Evolutionary conservation across 23 tunicate genomes (phyloP).

Genomic region (Ciona savignyi): DNA sequence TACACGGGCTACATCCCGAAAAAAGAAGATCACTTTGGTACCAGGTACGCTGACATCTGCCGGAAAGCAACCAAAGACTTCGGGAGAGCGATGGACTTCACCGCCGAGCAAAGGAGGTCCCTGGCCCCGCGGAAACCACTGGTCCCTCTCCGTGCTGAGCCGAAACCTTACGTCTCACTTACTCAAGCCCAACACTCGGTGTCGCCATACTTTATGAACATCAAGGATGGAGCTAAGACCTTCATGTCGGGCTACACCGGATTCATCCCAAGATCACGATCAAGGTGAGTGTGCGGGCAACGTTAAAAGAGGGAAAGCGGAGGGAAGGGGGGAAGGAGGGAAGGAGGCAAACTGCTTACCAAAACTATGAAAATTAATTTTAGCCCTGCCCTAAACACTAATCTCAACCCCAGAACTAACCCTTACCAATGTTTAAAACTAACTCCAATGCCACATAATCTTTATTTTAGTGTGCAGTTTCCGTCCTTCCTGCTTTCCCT

Average conservation of each 20-base stretch:
- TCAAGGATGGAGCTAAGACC: constrained; percentile 49
- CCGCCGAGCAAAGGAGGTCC: constrained; percentile 14
- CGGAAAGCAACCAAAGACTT: constrained; percentile 39
- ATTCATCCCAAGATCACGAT: constrained; percentile 78
- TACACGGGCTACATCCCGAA: constrained; percentile 89
- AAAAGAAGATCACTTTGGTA: constrained; percentile 72
- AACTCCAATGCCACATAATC: too few species aligned
- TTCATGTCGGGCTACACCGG: constrained; percentile 92
- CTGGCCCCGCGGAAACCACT: constrained; percentile 11
- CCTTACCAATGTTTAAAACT: too few species aligned
- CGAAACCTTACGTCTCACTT: constrained; percentile 63
- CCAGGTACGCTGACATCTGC: constrained; percentile 78
- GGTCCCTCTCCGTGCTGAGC: constrained; percentile 30
- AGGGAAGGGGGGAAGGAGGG: too few species aligned
- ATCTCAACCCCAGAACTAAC: too few species aligned
- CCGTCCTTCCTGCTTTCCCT: too few species aligned
- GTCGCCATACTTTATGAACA: constrained; percentile 80
- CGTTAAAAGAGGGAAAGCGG: too few species aligned
- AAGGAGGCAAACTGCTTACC: too few species aligned
- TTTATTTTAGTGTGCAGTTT: too few species aligned
- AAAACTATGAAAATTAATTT: too few species aligned
- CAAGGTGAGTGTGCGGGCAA: constrained; percentile 31
- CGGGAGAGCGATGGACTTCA: constrained; percentile 7
- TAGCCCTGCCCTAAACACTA: too few species aligned
- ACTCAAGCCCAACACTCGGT: constrained; percentile 52